A percentile compares a stretch with the other conserved stretches of the same genome.
These are phyloP conservation scores for Pseudomugil gertrudae DNA, from an alignment of 2,797 vertebrate genomes.

Conservation along the genomic window DNA sequence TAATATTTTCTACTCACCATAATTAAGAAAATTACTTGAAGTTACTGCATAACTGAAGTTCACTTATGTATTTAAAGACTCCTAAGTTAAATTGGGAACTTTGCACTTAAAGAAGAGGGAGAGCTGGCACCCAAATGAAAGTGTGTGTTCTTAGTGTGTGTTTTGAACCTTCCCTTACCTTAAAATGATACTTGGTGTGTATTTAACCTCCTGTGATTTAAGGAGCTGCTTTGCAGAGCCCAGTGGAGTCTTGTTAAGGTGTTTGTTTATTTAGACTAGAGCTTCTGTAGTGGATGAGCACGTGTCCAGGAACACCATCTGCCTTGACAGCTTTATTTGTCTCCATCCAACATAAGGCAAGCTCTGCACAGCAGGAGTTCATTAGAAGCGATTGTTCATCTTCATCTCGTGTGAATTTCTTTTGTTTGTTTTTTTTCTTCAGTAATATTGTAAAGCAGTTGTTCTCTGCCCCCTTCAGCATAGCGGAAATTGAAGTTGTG, in stretches of 20 bases:
- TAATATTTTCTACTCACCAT: neutral
- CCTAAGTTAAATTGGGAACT: neutral
- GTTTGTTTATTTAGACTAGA: neutral
- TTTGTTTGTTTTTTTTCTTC: neutral
- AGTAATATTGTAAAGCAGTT: neutral
- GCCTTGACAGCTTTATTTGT: conserved; percentile 39
- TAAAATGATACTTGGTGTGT: neutral
- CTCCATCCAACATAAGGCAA: conserved; percentile 15
- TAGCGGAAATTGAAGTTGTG: neutral
- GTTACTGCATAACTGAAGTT: neutral
- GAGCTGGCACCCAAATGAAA: neutral
- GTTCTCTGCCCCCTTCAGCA: neutral
- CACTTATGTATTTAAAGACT: neutral
- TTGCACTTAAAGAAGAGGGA: neutral
- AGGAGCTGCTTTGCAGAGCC: neutral
- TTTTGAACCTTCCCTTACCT: neutral
- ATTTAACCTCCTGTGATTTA: neutral
- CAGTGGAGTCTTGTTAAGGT: neutral
- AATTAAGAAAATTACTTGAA: neutral
- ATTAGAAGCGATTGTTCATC: conserved; percentile 17
- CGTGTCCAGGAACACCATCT: conserved; percentile 29
- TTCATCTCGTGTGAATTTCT: neutral
- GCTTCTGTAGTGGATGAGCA: conserved; percentile 7
- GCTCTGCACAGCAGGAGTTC: conserved; percentile 20
- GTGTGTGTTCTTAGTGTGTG: neutral